phyloP scores from a whole-genome alignment of 2,113 vertebrate genomes.

The Sceloporus undulatus region DNA sequence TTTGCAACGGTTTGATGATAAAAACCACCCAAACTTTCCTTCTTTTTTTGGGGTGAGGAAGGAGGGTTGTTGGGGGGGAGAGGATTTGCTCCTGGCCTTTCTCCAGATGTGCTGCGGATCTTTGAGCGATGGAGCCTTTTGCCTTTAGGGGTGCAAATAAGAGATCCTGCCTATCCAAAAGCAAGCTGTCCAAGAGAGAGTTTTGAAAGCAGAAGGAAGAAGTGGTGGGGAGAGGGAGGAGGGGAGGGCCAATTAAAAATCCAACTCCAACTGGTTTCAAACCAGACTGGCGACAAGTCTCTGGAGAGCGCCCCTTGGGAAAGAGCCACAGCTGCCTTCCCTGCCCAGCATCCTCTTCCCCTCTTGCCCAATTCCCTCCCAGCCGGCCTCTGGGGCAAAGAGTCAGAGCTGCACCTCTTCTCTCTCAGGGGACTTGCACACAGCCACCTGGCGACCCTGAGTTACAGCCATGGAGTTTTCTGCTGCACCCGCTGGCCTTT shows the following conservation, averaged over 20 bases:
- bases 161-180: neutral
- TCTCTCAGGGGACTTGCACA: too few species aligned
- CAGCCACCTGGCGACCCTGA: too few species aligned
- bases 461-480: too few species aligned
- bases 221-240: neutral
- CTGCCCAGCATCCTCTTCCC: neutral
- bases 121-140: neutral
- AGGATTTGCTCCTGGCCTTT: neutral
- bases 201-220: too few species aligned
- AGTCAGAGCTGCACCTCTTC: too few species aligned
- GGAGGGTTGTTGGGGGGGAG: neutral
- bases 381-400: neutral
- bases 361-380: neutral
- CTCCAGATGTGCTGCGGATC: neutral
- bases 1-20: too few species aligned
- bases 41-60: neutral
- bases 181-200: too few species aligned
- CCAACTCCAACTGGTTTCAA: neutral
- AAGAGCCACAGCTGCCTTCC: fast-evolving
- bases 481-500: too few species aligned
- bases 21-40: neutral
- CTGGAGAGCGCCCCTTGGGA: neutral
- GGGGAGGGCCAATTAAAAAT: neutral
- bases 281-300: neutral
- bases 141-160: too few species aligned